phyloP scores from a whole-genome alignment of 2,113 vertebrate species.

The Mungos mungo region DNA sequence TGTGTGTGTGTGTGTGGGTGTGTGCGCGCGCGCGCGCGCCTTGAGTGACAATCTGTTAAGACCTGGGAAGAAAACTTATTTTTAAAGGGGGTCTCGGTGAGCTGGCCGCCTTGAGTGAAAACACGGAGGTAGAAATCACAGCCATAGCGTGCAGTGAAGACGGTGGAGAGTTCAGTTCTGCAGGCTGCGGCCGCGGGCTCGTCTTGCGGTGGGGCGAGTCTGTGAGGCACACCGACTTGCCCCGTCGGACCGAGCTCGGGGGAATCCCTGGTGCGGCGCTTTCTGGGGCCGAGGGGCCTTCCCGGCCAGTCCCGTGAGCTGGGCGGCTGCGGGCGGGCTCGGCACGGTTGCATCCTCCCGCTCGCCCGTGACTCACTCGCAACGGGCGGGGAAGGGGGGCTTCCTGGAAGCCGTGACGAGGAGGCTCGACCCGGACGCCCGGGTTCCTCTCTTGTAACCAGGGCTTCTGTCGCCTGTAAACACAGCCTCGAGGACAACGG shows the following conservation, averaged over 20 bases:
- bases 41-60: not conserved
- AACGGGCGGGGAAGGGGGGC: slow-evolving; percentile 53
- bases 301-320: slow-evolving; percentile 74
- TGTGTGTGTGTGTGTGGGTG: not conserved
- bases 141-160: not conserved
- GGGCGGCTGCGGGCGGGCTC: slow-evolving; percentile 46
- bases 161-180: slow-evolving; percentile 24
- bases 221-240: not conserved
- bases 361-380: slow-evolving; percentile 71
- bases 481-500: slow-evolving; percentile 54
- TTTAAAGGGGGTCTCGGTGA: not conserved
- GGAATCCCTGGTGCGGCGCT: slow-evolving; percentile 69
- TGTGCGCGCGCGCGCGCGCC: not conserved
- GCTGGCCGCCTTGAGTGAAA: not conserved
- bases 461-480: slow-evolving; percentile 70
- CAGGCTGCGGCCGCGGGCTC: not conserved
- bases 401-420: slow-evolving; percentile 80
- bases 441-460: slow-evolving; percentile 77
- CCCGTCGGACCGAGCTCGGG: not conserved
- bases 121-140: not conserved
- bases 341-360: slow-evolving; percentile 74
- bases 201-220: not conserved
- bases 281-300: slow-evolving; percentile 61
- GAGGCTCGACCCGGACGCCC: slow-evolving; percentile 58
- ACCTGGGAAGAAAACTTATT: not conserved